Evolutionary conservation across 2,888 invertebrate species (phyloP).

Genomic region (Cataglyphis livida): DNA sequence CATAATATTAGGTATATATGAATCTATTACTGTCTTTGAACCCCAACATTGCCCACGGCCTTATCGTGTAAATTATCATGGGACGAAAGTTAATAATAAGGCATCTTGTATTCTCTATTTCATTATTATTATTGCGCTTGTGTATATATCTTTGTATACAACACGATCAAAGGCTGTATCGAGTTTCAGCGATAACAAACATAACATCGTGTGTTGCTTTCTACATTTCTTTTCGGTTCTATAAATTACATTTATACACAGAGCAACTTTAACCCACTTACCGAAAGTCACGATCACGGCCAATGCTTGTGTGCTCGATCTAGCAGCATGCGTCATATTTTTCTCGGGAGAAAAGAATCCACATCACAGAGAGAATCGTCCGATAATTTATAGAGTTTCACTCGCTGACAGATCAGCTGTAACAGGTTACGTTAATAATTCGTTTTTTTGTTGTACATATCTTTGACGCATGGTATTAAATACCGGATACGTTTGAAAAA

Average conservation of each 20-base stretch:
- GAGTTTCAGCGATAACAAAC: constrained; percentile 42
- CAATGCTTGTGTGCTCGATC: constrained; percentile 63
- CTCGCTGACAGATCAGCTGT: constrained; percentile 18
- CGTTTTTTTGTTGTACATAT: neutral
- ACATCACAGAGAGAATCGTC: constrained; percentile 16
- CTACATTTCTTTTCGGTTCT: constrained; percentile 56
- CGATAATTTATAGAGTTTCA: constrained; percentile 48
- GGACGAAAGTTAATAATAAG: constrained; percentile 22
- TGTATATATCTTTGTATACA: neutral
- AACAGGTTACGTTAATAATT: constrained; percentile 23
- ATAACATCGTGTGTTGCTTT: constrained; percentile 43
- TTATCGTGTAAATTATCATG: constrained; percentile 21
- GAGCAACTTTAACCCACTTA: constrained; percentile 72
- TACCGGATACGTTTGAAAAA: neutral
- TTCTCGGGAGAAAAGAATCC: constrained; percentile 34
- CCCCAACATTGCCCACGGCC: neutral
- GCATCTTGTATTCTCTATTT: neutral
- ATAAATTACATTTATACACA: constrained; percentile 69
- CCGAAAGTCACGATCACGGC: constrained; percentile 76
- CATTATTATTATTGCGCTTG: constrained; percentile 3
- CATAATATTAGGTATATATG: neutral
- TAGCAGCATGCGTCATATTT: constrained; percentile 53
- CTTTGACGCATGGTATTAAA: neutral
- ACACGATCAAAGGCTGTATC: constrained; percentile 31
- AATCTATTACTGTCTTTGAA: neutral